Base-by-base conservation (phyloP, 1,140 invertebrate species). In the Heliconius nattereri region DNA sequence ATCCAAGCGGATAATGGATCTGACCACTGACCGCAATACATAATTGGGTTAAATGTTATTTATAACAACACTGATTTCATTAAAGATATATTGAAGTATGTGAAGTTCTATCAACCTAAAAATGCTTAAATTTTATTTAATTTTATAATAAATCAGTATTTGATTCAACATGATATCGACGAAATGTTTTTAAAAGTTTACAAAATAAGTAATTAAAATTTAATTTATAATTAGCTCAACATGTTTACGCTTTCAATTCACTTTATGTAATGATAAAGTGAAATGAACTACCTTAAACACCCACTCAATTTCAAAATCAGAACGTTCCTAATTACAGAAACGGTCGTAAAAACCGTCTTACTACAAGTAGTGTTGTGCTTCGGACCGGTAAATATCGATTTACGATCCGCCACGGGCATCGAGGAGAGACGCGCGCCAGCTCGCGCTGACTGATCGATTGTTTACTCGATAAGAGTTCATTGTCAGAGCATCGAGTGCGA, bases 381-480 rank as follows among this genome's bases (percentile, higher is more conserved):
- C 79, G 81, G 83, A 88, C 83, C 84, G 83, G 87, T 89, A 89
- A 85, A 89, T 90, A 90, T 91, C 89, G 89, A 93, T 93, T 92
- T 92, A 92, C 89, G 90, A 89, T 84, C 86, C 81, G 86, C 86
- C 88, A 87, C 85, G 88, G 85, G 80, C 81, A 84, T 89, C 84
- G 91, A 74, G 85, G 92, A 94, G 87, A 88, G 89, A 86, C 87
- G 85, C 86, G 88, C 86, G 84, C 91, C 92, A 94, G 92, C 83
- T 85, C 86, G 87, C 85, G 91, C 75, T 87, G 91, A 93, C 72
- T 85, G 92, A 92, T 90, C 84, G 78, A 86, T 83, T 94, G 92
- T 94, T 94, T 94, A 94, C 88, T 85, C 84, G 81, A 90, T 89
- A 87, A 86, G 91, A 92, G 91, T 94, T 94, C 92, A 94, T 94